Evolutionary conservation across 2,888 invertebrate genomes (phyloP).

Genomic region (Drosophila mulleri): DNA sequence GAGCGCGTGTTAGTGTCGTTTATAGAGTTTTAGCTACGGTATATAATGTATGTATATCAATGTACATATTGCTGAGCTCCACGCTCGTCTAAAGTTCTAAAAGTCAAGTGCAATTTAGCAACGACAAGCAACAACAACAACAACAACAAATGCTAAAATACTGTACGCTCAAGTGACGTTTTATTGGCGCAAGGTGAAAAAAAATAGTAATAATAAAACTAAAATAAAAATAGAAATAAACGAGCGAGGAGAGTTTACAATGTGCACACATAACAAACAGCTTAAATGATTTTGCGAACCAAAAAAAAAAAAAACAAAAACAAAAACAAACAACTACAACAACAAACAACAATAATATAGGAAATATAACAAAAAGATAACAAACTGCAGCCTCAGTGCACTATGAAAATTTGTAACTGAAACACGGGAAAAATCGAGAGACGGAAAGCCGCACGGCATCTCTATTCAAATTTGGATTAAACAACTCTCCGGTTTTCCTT

Average conservation of each 20-base stretch:
- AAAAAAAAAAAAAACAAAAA: conserved; percentile 5
- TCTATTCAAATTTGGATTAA: conserved; percentile 42
- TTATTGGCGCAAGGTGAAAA: conserved; percentile 75
- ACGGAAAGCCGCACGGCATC: conserved; percentile 19
- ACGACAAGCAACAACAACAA: conserved; percentile 43
- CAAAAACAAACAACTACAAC: conserved; percentile 25
- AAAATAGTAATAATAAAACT: conserved; percentile 23
- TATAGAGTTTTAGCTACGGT: conserved; percentile 25
- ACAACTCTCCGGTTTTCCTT: no score
- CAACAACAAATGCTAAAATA: conserved; percentile 37
- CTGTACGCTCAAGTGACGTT: conserved; percentile 66
- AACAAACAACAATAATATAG: conserved; percentile 20
- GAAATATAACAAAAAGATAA: conserved; percentile 34
- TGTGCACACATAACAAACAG: conserved; percentile 50
- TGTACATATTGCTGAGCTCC: conserved; percentile 50
- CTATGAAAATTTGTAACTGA: conserved; percentile 43
- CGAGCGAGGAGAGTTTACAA: conserved; percentile 52
- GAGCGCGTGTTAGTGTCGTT: conserved; percentile 40
- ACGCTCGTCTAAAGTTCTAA: conserved; percentile 75
- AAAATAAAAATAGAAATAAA: conserved; percentile 36
- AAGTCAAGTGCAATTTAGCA: conserved; percentile 76
- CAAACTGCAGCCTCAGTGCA: conserved; percentile 43
- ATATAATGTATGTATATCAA: conserved; percentile 10
- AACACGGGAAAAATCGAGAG: conserved; percentile 38
- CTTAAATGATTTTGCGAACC: conserved; percentile 61